phyloP scores from a whole-genome alignment of 1,140 invertebrate genomes.

The Ips nitidus region DNA sequence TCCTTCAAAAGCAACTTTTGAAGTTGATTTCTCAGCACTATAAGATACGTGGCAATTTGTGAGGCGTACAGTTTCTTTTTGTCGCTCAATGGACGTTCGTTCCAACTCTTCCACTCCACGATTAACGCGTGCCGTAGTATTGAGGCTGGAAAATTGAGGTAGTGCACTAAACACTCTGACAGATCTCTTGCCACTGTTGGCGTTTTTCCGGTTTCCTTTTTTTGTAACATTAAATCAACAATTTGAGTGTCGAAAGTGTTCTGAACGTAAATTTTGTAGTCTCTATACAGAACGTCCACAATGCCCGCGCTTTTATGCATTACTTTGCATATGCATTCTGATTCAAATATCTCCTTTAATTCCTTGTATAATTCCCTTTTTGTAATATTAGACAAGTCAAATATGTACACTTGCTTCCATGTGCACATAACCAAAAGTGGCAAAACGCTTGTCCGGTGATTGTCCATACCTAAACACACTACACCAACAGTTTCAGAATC shows the following conservation, averaged over 20 bases:
- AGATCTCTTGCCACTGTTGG: conserved; percentile 18
- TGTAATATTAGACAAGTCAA: conserved; percentile 29
- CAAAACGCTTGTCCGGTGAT: conserved; percentile 18
- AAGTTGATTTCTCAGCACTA: conserved; percentile 32
- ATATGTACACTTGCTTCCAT: conserved; percentile 36
- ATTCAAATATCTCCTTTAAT: conserved; percentile 36
- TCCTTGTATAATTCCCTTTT: conserved; percentile 30
- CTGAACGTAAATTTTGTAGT: conserved; percentile 32
- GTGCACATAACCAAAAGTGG: conserved; percentile 28
- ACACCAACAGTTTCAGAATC: conserved; percentile 35
- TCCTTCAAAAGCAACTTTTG: conserved; percentile 29
- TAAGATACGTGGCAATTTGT: conserved; percentile 34
- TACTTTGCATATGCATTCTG: conserved; percentile 36
- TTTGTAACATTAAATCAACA: conserved; percentile 36
- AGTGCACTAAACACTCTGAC: conserved; percentile 33
- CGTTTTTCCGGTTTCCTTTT: conserved; percentile 16
- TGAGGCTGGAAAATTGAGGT: conserved; percentile 33
- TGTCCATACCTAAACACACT: conserved; percentile 29
- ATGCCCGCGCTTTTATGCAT: conserved; percentile 33
- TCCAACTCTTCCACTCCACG: conserved; percentile 24
- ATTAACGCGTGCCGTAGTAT: conserved; percentile 27
- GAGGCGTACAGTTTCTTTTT: conserved; percentile 32
- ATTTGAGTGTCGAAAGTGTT: conserved; percentile 39
- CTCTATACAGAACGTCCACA: conserved; percentile 32
- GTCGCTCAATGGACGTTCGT: conserved; percentile 32